A percentile compares a stretch with the other conserved stretches of the same genome.
These are phyloP conservation scores for Plusia festucae DNA, from an alignment of 2,888 invertebrate species.

Conservation along the genomic window DNA sequence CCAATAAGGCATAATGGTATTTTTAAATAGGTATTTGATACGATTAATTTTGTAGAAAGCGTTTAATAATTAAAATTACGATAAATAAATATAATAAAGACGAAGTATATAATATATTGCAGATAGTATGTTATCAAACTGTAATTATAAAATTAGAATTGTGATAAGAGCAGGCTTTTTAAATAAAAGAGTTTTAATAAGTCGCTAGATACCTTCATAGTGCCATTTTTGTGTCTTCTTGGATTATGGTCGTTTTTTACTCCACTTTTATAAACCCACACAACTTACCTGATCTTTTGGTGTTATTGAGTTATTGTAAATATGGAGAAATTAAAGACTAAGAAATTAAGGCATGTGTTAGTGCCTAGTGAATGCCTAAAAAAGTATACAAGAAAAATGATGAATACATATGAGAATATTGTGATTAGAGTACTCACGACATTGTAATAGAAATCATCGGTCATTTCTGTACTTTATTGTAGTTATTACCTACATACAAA, in stretches of 20 bases:
- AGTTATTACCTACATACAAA: constrained; percentile 89
- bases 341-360: constrained; percentile 78
- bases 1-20: constrained; percentile 60
- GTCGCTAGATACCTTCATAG: constrained; percentile 52
- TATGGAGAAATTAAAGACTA: constrained; percentile 87
- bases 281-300: constrained; percentile 56
- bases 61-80: constrained; percentile 31
- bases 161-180: constrained; percentile 48
- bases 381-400: constrained; percentile 83
- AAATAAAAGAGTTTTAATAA: constrained; percentile 47
- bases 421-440: constrained; percentile 83
- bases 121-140: constrained; percentile 24
- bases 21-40: constrained; percentile 46
- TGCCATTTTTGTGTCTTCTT: constrained; percentile 60
- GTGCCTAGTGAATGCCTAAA: constrained; percentile 86
- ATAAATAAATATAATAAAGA: constrained; percentile 35
- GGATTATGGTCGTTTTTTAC: constrained; percentile 58
- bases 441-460: constrained; percentile 85
- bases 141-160: constrained; percentile 36
- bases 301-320: constrained; percentile 78
- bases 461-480: constrained; percentile 88
- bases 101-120: constrained; percentile 23
- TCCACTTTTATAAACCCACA: constrained; percentile 59
- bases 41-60: constrained; percentile 50
- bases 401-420: constrained; percentile 87